These are phyloP conservation scores for Camponotus vicinus DNA, from an alignment of 1,140 invertebrate genomes.

Conservation along the genomic window DNA sequence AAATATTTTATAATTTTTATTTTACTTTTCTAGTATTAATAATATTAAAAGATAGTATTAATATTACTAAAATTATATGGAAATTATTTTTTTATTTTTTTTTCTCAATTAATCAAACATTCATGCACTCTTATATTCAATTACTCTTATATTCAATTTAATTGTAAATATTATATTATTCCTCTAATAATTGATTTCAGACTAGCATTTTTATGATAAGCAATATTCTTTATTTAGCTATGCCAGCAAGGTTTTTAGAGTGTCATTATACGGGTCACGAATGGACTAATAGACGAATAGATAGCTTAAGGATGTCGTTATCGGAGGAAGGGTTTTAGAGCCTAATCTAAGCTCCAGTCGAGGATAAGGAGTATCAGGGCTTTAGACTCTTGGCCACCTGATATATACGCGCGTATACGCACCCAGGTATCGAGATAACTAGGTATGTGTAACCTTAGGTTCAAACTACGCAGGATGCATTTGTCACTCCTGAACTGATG, in stretches of 20 bases:
- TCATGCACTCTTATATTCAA: neutral
- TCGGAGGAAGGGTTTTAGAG: constrained; percentile 78
- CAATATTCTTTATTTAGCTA: constrained; percentile 17
- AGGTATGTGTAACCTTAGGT: constrained; percentile 72
- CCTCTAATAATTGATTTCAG: neutral
- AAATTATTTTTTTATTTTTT: too few relatives aligned
- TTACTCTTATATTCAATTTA: neutral
- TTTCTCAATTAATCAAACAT: too few relatives aligned
- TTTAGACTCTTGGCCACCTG: constrained; percentile 60
- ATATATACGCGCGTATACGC: constrained; percentile 61
- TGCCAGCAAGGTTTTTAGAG: constrained; percentile 45
- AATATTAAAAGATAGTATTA: neutral
- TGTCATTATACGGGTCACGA: constrained; percentile 64
- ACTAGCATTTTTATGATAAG: neutral
- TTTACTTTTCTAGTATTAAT: neutral
- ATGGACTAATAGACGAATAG: constrained; percentile 76
- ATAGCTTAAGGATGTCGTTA: constrained; percentile 78
- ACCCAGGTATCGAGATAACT: constrained; percentile 71
- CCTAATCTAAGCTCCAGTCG: constrained; percentile 74
- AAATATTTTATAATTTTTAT: neutral
- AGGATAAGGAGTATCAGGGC: constrained; percentile 69
- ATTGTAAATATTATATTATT: neutral
- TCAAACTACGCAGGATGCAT: constrained; percentile 66
- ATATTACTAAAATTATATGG: too few relatives aligned
- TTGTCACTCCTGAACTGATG: constrained; percentile 75